Base-by-base conservation (phyloP, 1,140 invertebrate genomes). In the Antheraea pernyi region DNA sequence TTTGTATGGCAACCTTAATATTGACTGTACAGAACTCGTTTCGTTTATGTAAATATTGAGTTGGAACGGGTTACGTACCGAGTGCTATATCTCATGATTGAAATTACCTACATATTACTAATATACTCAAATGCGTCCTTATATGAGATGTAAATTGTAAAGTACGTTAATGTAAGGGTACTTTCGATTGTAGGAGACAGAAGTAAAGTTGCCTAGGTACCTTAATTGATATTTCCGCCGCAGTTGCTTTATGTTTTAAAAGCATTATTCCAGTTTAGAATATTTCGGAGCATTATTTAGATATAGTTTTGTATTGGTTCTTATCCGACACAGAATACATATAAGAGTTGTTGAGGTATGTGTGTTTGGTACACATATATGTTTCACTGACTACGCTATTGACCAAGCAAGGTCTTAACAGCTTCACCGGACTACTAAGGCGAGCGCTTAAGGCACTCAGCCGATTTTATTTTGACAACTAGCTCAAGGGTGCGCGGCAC, bases 1-100 rank as follows among this genome's bases (percentile, higher is more conserved):
- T 91, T 90, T 89, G 89, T 91, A 89, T 84, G 84, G 85, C 79
- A 85, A 84, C 74, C 74, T 72, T 73, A 89, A 91, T 91, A 88
- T 91, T 91, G 82, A 90, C 86, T 72, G 72, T 81, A 82, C 64
- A 71, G 74, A 91, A 91, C 89, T 86, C 79, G 88, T 90, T 90
- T 79, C 79, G 70, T 82, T 42, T 65, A 72, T 77, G 87, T 86
- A 85, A 88, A 88, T 80, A 90, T 76, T 76, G 78, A 78, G 68
- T 70, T 63, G 60, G 65, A 62, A 30, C 68, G 69, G 70, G 67
- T 71, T 75, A 70, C 70, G 66, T 70, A 71, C 68, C 62, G 75
- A 60, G 76, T 61, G 60, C 60, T 30, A 68, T 67, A 79, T 80
- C 77, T 73, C 74, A 71, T 85, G 62, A 85, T 85, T 84, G 62